A percentile compares a stretch with the other conserved stretches of the same genome.
phyloP scores from a whole-genome alignment of 2,113 vertebrate genomes.

The Amia ocellicauda region DNA sequence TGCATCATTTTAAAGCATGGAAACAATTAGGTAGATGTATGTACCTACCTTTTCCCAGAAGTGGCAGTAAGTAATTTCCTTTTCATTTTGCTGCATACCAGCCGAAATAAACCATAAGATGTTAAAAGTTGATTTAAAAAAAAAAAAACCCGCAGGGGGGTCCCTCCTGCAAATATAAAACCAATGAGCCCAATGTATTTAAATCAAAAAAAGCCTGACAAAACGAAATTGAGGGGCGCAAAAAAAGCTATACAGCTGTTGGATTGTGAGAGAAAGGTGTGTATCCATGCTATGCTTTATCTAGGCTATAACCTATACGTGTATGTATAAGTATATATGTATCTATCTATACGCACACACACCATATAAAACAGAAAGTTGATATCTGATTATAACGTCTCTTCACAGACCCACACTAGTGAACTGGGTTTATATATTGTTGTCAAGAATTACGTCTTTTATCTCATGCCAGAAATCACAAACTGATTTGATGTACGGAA shows the following conservation, averaged over 20 bases:
- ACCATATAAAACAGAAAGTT: too few species aligned
- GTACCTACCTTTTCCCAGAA: conserved; percentile 17
- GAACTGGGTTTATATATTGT: too few species aligned
- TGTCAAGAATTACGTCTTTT: too few species aligned
- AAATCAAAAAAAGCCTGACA: background rate
- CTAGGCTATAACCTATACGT: too few species aligned
- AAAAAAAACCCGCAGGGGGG: conserved; percentile 12
- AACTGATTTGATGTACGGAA: too few species aligned
- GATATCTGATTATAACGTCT: too few species aligned
- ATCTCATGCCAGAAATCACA: too few species aligned
- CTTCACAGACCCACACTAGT: too few species aligned
- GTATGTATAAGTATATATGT: too few species aligned
- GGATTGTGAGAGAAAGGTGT: background rate
- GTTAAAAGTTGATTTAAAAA: conserved; percentile 13
- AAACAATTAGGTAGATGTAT: conserved; percentile 13
- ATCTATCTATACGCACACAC: too few species aligned
- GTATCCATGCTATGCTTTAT: background rate
- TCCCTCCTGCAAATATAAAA: background rate
- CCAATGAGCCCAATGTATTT: conserved; percentile 12
- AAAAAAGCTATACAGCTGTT: conserved; percentile 8
- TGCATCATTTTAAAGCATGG: conserved; percentile 7
- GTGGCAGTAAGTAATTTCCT: conserved; percentile 19
- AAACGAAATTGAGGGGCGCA: background rate
- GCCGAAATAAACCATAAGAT: conserved; percentile 17
- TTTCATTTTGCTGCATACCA: conserved; percentile 20